These are phyloP conservation scores for Phrynocephalus guinanensis DNA, from an alignment of 2,797 vertebrate genomes.

Conservation along the genomic window DNA sequence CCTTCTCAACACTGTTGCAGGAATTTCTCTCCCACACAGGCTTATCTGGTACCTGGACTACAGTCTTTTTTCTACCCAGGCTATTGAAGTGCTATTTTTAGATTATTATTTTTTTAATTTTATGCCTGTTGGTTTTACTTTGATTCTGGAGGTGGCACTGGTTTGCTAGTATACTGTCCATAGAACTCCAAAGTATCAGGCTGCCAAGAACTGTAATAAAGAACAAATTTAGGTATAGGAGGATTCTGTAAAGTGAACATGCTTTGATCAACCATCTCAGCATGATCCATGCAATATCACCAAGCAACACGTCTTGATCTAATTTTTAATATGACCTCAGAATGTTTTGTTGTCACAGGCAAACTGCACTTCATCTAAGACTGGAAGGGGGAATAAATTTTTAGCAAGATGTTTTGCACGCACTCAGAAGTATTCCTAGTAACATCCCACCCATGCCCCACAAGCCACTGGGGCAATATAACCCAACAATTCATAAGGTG, in stretches of 20 bases:
- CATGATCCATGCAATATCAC: neutral
- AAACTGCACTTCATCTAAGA: neutral
- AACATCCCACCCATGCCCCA: neutral
- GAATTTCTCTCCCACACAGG: no score
- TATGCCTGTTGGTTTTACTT: neutral
- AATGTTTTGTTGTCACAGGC: neutral
- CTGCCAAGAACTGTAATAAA: neutral
- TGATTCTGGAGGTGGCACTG: neutral
- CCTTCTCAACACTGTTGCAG: neutral
- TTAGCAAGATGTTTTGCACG: neutral
- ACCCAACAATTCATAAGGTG: neutral
- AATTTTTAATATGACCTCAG: neutral
- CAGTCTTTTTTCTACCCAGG: no score
- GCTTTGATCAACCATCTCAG: neutral
- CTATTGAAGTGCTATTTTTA: neutral
- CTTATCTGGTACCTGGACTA: neutral
- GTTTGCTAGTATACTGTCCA: neutral
- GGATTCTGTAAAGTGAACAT: neutral
- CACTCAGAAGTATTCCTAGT: neutral
- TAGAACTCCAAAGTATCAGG: neutral
- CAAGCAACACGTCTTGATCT: neutral
- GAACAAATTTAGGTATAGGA: neutral
- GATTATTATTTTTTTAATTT: neutral
- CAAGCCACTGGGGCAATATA: neutral
- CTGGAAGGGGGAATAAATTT: neutral